phyloP scores from a whole-genome alignment of 2,797 vertebrate genomes.

The Brachymystax lenok region DNA sequence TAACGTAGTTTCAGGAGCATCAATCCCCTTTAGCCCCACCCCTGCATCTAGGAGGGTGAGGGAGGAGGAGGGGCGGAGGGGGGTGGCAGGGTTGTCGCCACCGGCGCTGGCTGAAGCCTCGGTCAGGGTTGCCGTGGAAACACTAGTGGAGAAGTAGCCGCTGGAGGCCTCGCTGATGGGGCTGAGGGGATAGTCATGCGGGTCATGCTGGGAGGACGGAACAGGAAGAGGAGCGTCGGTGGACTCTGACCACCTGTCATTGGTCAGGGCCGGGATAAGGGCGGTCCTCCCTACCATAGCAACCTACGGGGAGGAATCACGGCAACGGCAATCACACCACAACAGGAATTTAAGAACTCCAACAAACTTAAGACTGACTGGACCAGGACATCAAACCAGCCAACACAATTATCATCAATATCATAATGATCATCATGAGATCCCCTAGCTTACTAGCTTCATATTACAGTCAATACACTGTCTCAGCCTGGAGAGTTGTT shows the following conservation, averaged over 20 bases:
- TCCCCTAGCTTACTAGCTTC: no score
- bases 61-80: constrained; percentile 54
- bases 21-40: constrained; percentile 22
- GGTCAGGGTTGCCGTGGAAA: constrained; percentile 91
- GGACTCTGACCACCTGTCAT: constrained; percentile 71
- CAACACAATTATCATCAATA: no score
- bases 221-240: constrained; percentile 71
- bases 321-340: constrained; percentile 40
- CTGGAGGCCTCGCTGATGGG: constrained; percentile 94
- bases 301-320: constrained; percentile 52
- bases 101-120: constrained; percentile 69
- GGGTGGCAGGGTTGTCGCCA: constrained; percentile 55
- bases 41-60: constrained; percentile 31
- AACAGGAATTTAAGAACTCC: constrained; percentile 35
- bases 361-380: no score
- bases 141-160: constrained; percentile 94
- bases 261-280: constrained; percentile 41
- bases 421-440: neutral
- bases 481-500: no score
- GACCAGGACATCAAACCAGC: no score
- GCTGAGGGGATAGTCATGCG: constrained; percentile 88
- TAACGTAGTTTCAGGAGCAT: constrained; percentile 51
- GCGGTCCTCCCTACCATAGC: constrained; percentile 58
- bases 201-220: constrained; percentile 67
- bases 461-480: no score